Percentiles rank a stretch among this genome's conserved stretches.
phyloP scores from a whole-genome alignment of 2,113 vertebrate genomes.

The Oncorhynchus masou region DNA sequence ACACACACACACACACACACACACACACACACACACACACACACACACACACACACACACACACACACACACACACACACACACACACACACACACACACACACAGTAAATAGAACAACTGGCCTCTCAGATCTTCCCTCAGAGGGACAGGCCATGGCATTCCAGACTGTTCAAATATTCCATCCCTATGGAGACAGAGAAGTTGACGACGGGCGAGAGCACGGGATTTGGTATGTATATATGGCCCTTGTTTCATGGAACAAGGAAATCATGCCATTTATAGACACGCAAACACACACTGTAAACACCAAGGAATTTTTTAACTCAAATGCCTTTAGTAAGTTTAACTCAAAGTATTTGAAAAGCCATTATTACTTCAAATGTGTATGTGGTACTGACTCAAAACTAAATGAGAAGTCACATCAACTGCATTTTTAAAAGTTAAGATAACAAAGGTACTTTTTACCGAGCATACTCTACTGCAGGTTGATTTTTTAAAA shows the following conservation, averaged over 20 bases:
- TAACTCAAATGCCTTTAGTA: no score
- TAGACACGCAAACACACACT: constrained; percentile 37
- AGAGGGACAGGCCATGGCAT: constrained; percentile 3
- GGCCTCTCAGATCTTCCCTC: constrained; percentile 28
- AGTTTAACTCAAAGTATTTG: no score
- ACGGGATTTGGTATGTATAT: constrained; percentile 26
- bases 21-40: neutral
- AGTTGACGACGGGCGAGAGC: constrained; percentile 7
- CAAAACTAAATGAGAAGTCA: no score
- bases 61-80: neutral
- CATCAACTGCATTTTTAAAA: no score
- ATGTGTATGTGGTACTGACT: no score
- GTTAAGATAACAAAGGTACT: no score
- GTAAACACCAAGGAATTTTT: constrained; percentile 17
- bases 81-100: neutral
- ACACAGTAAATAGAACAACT: neutral
- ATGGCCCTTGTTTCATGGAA: constrained; percentile 53
- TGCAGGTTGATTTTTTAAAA: no score
- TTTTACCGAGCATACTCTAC: no score
- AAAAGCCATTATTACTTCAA: no score
- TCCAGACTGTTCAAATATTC: constrained; percentile 25
- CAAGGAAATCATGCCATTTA: constrained; percentile 55
- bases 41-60: neutral
- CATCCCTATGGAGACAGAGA: constrained; percentile 28
- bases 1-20: neutral